Percentiles rank a stretch among this genome's conserved stretches.
These are phyloP conservation scores for Pseudotriccus pelzelni DNA, from an alignment of 2,797 vertebrate genomes.

Conservation along the genomic window DNA sequence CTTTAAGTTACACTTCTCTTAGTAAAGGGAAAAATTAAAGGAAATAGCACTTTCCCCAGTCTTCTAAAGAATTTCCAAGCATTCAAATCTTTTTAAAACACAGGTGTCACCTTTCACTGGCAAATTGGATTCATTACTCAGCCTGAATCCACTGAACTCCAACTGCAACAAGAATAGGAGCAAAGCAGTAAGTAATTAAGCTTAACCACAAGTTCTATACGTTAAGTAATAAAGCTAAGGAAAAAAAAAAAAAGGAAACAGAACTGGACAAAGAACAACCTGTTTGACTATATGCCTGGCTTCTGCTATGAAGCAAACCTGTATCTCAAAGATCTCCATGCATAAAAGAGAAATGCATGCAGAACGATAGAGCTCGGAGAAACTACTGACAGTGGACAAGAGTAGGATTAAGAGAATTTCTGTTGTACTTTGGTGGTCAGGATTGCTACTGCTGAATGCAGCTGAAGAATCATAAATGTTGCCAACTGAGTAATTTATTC, in stretches of 20 bases:
- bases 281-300: not conserved
- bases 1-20: not conserved
- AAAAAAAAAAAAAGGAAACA: not conserved
- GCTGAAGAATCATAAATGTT: not conserved
- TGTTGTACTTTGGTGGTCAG: not conserved
- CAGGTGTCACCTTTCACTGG: not conserved
- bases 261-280: not conserved
- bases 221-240: not conserved
- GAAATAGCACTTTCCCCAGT: not conserved
- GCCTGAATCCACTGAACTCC: not conserved
- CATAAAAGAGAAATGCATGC: not conserved
- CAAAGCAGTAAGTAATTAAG: not conserved
- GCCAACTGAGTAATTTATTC: not conserved
- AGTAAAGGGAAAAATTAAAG: not conserved
- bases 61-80: not conserved
- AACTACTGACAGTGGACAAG: not conserved
- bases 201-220: not conserved
- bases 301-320: not conserved
- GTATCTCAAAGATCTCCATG: not conserved
- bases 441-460: not conserved
- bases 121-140: not conserved
- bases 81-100: not conserved
- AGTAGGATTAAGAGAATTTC: not conserved
- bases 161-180: not conserved
- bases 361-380: not conserved